These are phyloP conservation scores for Symphodus melops DNA, from an alignment of 2,113 vertebrate genomes.

Conservation along the genomic window DNA sequence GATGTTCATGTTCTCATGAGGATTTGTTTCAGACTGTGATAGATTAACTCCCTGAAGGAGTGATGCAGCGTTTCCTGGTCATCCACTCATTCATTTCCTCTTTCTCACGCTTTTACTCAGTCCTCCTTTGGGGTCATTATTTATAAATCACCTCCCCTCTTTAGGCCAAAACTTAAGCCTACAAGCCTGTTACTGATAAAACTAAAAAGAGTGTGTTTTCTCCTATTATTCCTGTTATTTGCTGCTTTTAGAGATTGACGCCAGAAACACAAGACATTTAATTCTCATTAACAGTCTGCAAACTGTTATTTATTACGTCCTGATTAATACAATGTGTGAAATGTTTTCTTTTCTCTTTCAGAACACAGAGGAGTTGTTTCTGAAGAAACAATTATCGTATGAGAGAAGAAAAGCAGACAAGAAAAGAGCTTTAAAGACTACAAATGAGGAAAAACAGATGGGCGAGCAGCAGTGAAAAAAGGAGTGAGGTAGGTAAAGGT, in stretches of 20 bases:
- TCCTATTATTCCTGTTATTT: neutral
- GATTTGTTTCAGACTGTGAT: conserved; percentile 8
- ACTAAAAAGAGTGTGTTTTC: neutral
- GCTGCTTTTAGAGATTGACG: conserved; percentile 15
- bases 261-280: neutral
- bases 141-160: conserved; percentile 2
- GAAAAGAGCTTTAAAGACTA: neutral
- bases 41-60: conserved; percentile 33
- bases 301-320: neutral
- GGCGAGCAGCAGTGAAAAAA: neutral
- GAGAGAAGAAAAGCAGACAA: conserved; percentile 7
- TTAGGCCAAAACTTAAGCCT: conserved; percentile 2
- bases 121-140: conserved; percentile 16
- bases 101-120: conserved; percentile 64
- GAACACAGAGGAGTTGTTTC: no score
- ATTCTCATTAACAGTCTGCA: conserved; percentile 1
- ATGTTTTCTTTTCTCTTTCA: no score
- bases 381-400: no score
- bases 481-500: neutral
- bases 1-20: conserved; percentile 36
- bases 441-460: conserved; percentile 2
- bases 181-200: neutral
- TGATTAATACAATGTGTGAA: conserved; percentile 4
- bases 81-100: conserved; percentile 43
- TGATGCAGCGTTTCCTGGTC: conserved; percentile 59